Percentiles rank a stretch among this genome's conserved stretches.
Conservation (phyloP, 1,140 invertebrate species). For the Aradophagus sp. region DNA sequence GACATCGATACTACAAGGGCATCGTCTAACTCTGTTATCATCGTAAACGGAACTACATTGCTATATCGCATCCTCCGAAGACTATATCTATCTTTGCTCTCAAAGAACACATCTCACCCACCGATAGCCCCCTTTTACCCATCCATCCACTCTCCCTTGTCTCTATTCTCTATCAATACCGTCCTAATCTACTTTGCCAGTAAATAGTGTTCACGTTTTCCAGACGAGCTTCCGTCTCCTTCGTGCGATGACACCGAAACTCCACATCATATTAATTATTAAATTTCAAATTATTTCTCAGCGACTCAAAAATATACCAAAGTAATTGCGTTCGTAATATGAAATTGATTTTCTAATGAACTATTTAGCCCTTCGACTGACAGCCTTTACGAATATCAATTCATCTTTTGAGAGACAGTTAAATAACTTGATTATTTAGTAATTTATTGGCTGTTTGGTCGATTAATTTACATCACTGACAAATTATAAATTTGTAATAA, state of each 20-base stretch:
- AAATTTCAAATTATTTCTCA: conserved; percentile 60
- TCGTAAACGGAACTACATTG: conserved; percentile 68
- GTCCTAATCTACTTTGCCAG: conserved; percentile 69
- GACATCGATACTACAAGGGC: conserved; percentile 68
- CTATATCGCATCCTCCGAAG: conserved; percentile 63
- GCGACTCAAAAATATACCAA: conserved; percentile 39
- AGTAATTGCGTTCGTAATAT: conserved; percentile 2
- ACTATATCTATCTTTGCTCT: conserved; percentile 55
- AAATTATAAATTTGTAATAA: no score
- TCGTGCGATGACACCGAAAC: conserved; percentile 24
- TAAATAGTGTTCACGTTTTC: conserved; percentile 67
- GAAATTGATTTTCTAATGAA: no score
- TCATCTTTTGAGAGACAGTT: no score
- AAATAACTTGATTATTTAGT: no score
- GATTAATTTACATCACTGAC: no score
- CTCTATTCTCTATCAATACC: conserved; percentile 65
- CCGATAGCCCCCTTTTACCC: conserved; percentile 18
- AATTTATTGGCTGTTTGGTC: no score
- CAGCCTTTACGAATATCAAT: no score
- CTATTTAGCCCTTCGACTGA: no score
- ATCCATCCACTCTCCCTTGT: conserved; percentile 35
- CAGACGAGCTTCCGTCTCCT: conserved; percentile 59
- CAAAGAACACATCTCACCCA: conserved; percentile 33
- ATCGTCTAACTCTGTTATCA: conserved; percentile 66
- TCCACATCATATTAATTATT: conserved; percentile 28